Base-by-base conservation (phyloP, 2,113 vertebrate genomes). In the Chloroceryle aenea region DNA sequence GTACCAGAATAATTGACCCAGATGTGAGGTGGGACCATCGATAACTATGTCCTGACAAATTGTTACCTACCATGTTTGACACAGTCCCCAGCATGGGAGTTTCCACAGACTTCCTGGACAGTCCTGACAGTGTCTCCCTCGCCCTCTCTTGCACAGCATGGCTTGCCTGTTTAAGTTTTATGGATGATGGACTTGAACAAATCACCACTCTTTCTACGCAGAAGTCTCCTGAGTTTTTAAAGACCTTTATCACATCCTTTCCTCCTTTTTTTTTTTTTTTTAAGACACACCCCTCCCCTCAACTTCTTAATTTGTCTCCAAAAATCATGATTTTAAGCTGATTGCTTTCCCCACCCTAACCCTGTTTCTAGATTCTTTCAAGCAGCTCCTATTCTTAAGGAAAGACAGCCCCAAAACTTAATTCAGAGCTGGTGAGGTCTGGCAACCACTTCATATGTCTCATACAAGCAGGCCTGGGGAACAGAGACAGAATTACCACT, bases 251-350 rank as follows among this genome's bases (percentile, higher is more conserved):
- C 48, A 38, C 11, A 20, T 34, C 5, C 10, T 3, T 61, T 80
- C 9, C 26, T 64, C 17, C 27, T 47, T n/a, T 29, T 7, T 30
- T 0, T 50, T 58, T 71, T 23, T 52, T 79, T 86, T 90, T 64
- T 55, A 40, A 2, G 14, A 23, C 1, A 16, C 27, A 21, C 4
- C 5, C 27, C 8, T 40, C 14, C 14, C 9, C 2, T 2, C 23
- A n/a, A 7, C 27, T 76, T 69, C 29, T 85, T 76, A 62, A 45
- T 36, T 13, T 25, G 8, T 14, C 48, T 81, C 21, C 45, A 9
- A 26, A 85, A 61, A 40, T 69, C 26, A 30, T 52, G 20, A 5
- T 56, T 87, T 69, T 29, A 47, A 38, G 23, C 17, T 75, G 11
- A 40, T 26, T 79, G 9, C 27, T 83, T 56, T 10, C 11, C 16